Evolutionary conservation across 2,888 invertebrate species (phyloP).

Genomic region (Neoascia interrupta): DNA sequence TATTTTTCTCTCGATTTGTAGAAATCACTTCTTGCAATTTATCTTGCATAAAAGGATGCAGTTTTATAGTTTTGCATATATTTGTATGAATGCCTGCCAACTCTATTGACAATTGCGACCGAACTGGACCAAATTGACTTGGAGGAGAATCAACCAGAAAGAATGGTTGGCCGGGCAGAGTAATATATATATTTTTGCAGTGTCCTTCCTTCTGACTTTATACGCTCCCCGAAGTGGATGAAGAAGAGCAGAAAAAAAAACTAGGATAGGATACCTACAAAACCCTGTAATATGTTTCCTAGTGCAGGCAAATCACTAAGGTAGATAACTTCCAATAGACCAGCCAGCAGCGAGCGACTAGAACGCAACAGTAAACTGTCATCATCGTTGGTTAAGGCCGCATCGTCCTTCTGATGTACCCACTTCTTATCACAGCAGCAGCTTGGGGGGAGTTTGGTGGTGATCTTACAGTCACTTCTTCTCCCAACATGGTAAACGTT

Average conservation of each 20-base stretch:
- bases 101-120: constrained; percentile 52
- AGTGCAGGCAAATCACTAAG: constrained; percentile 50
- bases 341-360: background rate
- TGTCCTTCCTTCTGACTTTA: constrained; percentile 15
- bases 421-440: background rate
- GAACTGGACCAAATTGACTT: constrained; percentile 53
- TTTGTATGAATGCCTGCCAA: constrained; percentile 10
- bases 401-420: no score
- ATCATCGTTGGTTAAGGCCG: constrained; percentile 39
- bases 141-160: constrained; percentile 53
- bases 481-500: constrained; percentile 50
- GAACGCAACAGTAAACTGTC: constrained; percentile 49
- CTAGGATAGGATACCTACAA: background rate
- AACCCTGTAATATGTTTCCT: constrained; percentile 54
- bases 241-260: background rate
- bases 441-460: background rate
- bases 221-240: background rate
- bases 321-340: constrained; percentile 3
- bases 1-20: constrained; percentile 8
- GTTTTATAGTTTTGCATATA: background rate
- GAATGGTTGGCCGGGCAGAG: constrained; percentile 28
- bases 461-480: background rate
- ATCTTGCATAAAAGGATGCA: constrained; percentile 21
- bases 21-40: constrained; percentile 39
- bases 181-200: constrained; percentile 36